phyloP scores from a whole-genome alignment of 2,797 vertebrate species.

The Carapus acus region DNA sequence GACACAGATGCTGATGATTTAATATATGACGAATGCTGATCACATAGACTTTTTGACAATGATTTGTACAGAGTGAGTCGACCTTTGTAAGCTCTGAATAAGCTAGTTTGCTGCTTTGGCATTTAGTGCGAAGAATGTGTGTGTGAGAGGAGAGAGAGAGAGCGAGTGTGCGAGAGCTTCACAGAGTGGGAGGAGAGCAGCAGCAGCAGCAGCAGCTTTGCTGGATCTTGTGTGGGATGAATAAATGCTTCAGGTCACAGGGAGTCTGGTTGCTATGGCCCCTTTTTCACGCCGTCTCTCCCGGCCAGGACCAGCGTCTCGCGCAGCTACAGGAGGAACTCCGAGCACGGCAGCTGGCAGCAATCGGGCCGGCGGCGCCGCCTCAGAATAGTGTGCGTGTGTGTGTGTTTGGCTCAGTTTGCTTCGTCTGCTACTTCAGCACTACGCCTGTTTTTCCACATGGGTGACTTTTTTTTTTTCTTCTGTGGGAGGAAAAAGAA shows the following conservation, averaged over 20 bases:
- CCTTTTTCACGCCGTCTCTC: no score
- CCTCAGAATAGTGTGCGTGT: slow-evolving; percentile 28
- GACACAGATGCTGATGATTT: slow-evolving; percentile 69
- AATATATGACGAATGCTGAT: slow-evolving; percentile 72
- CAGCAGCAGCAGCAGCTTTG: no score
- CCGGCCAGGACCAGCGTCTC: slow-evolving; percentile 26
- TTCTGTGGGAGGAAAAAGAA: slow-evolving; percentile 47
- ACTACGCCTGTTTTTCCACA: slow-evolving; percentile 53
- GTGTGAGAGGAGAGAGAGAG: slow-evolving; percentile 55
- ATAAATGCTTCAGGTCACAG: slow-evolving; percentile 62
- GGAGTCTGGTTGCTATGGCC: slow-evolving; percentile 54
- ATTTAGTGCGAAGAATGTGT: slow-evolving; percentile 54
- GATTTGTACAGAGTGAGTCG: slow-evolving; percentile 72
- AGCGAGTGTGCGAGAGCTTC: slow-evolving; percentile 41
- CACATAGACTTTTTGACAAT: slow-evolving; percentile 64
- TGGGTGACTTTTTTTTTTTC: slow-evolving; percentile 58
- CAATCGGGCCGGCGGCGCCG: slow-evolving; percentile 27
- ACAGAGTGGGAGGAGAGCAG: no score
- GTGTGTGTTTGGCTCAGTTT: slow-evolving; percentile 17
- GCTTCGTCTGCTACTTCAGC: slow-evolving; percentile 37
- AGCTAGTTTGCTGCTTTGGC: slow-evolving; percentile 71
- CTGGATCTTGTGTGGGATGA: slow-evolving; percentile 50
- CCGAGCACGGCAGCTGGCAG: slow-evolving; percentile 26
- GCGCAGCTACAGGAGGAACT: slow-evolving; percentile 22
- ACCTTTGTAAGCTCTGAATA: slow-evolving; percentile 72